Conservation (phyloP, 2,888 invertebrate species). For the Sinodicranocentrus sp. region DNA sequence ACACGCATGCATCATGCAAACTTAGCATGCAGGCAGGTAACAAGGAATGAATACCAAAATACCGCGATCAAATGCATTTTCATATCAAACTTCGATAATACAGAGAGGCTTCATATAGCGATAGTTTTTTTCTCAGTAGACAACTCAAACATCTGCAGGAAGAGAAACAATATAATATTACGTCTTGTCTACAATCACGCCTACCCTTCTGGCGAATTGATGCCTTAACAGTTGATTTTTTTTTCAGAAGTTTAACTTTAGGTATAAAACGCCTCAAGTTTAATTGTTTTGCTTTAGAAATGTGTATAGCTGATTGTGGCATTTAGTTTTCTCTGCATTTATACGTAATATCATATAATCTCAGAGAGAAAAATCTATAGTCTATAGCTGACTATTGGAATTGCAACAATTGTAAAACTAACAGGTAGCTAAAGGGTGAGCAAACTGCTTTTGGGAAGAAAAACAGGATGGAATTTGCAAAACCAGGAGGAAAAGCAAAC, state of each 20-base stretch:
- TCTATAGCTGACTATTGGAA: too few relatives aligned
- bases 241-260: slow-evolving; percentile 21
- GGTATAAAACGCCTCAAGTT: slow-evolving; percentile 56
- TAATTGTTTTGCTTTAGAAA: slow-evolving; percentile 49
- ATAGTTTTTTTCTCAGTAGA: too few relatives aligned
- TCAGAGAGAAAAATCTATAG: too few relatives aligned
- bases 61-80: slow-evolving; percentile 1
- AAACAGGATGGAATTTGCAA: too few relatives aligned
- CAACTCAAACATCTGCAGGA: slow-evolving; percentile 27
- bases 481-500: too few relatives aligned
- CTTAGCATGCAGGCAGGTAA: neutral
- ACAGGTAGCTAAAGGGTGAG: neutral
- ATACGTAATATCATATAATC: too few relatives aligned
- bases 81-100: neutral
- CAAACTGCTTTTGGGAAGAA: neutral
- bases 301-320: neutral
- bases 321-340: too few relatives aligned
- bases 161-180: slow-evolving; percentile 43
- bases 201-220: slow-evolving; percentile 66
- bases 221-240: slow-evolving; percentile 41
- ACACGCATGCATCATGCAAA: neutral
- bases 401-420: too few relatives aligned
- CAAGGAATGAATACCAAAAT: slow-evolving; percentile 38
- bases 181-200: slow-evolving; percentile 56
- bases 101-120: too few relatives aligned